These are phyloP conservation scores for Mionectes macconnelli DNA, from an alignment of 2,113 vertebrate species.

Conservation along the genomic window DNA sequence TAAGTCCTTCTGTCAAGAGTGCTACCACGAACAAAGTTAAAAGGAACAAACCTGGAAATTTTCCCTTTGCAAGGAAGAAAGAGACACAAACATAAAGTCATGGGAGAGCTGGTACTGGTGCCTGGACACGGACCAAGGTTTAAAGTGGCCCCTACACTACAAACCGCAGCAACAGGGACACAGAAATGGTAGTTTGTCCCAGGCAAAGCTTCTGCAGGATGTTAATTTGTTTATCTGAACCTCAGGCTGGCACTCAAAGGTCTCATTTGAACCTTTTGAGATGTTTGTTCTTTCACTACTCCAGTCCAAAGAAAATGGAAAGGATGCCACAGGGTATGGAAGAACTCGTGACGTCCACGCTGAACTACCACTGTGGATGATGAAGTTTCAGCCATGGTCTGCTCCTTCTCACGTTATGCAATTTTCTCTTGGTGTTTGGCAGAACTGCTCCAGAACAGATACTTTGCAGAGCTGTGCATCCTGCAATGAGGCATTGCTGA, in stretches of 20 bases:
- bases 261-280: not conserved
- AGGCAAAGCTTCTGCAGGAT: not conserved
- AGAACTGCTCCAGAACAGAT: not conserved
- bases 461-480: not conserved
- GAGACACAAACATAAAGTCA: not conserved
- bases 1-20: slow-evolving; percentile 45
- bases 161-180: not conserved
- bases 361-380: not conserved
- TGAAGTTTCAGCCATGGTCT: not conserved
- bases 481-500: not conserved
- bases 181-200: not conserved
- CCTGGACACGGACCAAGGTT: not conserved
- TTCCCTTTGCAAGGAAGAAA: not conserved
- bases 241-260: not conserved
- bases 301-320: not conserved
- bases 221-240: not conserved
- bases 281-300: not conserved
- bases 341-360: not conserved
- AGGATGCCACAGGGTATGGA: not conserved
- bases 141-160: not conserved
- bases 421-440: not conserved
- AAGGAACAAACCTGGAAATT: slow-evolving; percentile 24
- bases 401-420: not conserved
- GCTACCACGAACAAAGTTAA: not conserved
- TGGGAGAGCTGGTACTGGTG: not conserved